Base-by-base conservation (phyloP, 2,113 vertebrate species). In the Melierax canorus region DNA sequence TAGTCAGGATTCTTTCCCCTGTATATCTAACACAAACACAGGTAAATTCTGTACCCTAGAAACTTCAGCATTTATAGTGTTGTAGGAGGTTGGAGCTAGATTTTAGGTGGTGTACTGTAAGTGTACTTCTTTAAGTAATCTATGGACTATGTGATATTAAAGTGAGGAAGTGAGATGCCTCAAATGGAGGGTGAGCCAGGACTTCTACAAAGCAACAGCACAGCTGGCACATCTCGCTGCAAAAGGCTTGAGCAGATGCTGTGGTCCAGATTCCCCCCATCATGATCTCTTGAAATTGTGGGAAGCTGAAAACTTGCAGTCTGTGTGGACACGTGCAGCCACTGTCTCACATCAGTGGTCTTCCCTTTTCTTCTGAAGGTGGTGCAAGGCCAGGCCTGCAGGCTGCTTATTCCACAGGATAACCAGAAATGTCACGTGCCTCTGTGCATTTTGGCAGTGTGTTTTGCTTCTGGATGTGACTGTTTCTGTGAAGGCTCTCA, bases 401-500 rank as follows among this genome's bases (percentile, higher is more conserved):
- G 14, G 45, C 3, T 0, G 0, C 12, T 64, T 56, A 34, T 36
- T 68, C 36, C 30, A 4, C 0, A 2, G 46, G 56, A 23, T 20
- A n/a, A 45, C 15, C 58, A 62, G 43, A 50, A 22, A 15, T 0
- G 1, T 56, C 10, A 18, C 6, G 2, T 0, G 2, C 38, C 11
- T 85, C 2, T 5, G 15, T 36, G 48, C 5, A 0, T 51, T 85
- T 81, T 60, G 30, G 39, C 51, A 27, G 2, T 2, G 23, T 36
- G 9, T 22, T 80, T 63, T 58, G 8, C 30, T 83, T 12, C 32
- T 80, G 56, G 20, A 24, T 41, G 17, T 38, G n/a, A 30, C 53
- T 38, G 11, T 43, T 58, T 29, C 29, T 2, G 0, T 30, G 45
- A 58, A 79, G 45, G 30, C 24, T 38, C 18, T 62, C 2, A 0